A percentile compares a stretch with the other conserved stretches of the same genome.
phyloP scores from a whole-genome alignment of 2,113 vertebrate genomes.

The Lichenostomus cassidix region DNA sequence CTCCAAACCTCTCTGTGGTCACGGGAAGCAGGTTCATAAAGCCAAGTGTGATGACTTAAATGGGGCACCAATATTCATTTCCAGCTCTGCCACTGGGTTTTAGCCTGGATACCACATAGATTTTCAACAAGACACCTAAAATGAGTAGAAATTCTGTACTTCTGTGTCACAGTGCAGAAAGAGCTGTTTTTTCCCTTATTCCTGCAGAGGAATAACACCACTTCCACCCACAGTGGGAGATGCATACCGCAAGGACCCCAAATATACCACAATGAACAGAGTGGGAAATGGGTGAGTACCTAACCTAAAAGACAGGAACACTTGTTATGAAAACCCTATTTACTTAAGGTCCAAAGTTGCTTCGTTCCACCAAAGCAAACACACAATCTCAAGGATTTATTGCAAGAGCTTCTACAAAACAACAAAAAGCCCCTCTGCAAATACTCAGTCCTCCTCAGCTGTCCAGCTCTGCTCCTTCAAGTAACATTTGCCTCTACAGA shows the following conservation, averaged over 20 bases:
- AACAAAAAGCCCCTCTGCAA: neutral
- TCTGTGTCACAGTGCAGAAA: accelerated
- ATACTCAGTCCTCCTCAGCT: neutral
- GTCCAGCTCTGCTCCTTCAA: neutral
- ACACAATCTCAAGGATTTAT: neutral
- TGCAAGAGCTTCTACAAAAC: neutral
- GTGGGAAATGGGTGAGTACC: neutral
- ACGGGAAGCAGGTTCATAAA: neutral
- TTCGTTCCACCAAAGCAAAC: neutral
- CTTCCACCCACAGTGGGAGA: neutral
- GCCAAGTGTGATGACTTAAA: neutral
- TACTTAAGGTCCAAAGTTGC: neutral
- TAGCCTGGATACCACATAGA: neutral
- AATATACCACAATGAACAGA: neutral
- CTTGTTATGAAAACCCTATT: neutral
- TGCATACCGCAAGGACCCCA: neutral
- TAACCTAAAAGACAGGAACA: neutral
- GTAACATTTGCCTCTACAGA: neutral
- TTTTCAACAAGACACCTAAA: neutral
- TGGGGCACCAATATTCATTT: neutral
- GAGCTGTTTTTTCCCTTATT: neutral
- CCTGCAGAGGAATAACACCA: neutral
- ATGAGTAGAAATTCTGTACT: neutral
- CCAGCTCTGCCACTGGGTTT: neutral
- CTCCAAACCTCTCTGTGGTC: neutral